phyloP scores from a whole-genome alignment of 2,888 invertebrate genomes.

The Amiota communis region DNA sequence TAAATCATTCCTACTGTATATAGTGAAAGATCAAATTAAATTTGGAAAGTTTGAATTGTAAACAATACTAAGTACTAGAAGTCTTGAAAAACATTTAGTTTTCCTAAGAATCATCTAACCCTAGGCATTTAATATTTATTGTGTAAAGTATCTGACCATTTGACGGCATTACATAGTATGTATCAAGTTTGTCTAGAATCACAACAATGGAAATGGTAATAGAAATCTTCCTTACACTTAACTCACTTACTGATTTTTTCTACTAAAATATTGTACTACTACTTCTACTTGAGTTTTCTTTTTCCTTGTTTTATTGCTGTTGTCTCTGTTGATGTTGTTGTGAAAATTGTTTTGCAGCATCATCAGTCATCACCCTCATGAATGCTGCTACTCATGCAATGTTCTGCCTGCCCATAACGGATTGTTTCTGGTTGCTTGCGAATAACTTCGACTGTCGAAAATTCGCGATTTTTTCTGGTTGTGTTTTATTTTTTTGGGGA shows the following conservation, averaged over 20 bases:
- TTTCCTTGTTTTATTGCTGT: constrained; percentile 7
- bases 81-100: no score
- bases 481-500: constrained; percentile 29
- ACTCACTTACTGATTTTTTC: not conserved
- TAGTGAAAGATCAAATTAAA: no score
- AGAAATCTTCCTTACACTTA: not conserved
- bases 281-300: constrained; percentile 18
- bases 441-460: constrained; percentile 20
- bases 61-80: no score
- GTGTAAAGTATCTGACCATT: no score
- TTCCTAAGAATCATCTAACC: no score
- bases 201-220: constrained; percentile 36
- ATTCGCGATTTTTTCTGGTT: constrained; percentile 9
- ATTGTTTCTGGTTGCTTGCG: not conserved
- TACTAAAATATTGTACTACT: not conserved
- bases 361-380: constrained; percentile 69
- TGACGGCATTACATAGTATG: no score
- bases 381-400: not conserved
- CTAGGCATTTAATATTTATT: no score
- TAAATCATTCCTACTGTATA: not conserved
- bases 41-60: no score
- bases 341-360: constrained; percentile 47
- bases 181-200: constrained; percentile 22
- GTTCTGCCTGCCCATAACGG: no score
- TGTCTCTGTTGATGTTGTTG: constrained; percentile 1